Evolutionary conservation across 2,888 invertebrate genomes (phyloP).

Genomic region (Ctena decussata): DNA sequence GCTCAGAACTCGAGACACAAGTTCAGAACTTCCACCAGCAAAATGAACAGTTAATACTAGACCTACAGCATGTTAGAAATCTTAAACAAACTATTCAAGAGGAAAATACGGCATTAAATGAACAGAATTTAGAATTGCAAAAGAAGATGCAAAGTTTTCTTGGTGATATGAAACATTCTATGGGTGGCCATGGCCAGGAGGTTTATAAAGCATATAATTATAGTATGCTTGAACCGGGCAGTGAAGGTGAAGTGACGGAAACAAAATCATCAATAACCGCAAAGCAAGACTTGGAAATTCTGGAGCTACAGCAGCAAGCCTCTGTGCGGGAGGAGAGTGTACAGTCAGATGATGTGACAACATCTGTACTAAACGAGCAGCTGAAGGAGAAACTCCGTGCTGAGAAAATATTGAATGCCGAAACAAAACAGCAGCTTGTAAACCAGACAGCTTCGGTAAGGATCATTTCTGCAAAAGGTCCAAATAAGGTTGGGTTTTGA

Average conservation of each 20-base stretch:
- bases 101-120: constrained; percentile 72
- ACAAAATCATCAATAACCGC: constrained; percentile 45
- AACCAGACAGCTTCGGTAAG: constrained; percentile 47
- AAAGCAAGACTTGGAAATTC: constrained; percentile 56
- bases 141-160: constrained; percentile 67
- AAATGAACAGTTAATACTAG: constrained; percentile 76
- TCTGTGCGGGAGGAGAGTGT: background rate
- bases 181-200: constrained; percentile 21
- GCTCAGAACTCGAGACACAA: constrained; percentile 53
- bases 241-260: constrained; percentile 31
- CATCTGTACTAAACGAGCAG: constrained; percentile 41
- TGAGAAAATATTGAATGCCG: constrained; percentile 26
- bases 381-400: constrained; percentile 53
- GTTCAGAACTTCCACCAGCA: constrained; percentile 65
- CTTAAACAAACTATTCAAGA: constrained; percentile 74
- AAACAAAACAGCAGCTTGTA: constrained; percentile 50
- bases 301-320: constrained; percentile 41
- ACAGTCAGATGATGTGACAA: constrained; percentile 8
- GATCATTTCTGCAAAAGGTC: too few species aligned
- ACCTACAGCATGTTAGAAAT: constrained; percentile 70
- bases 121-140: constrained; percentile 73
- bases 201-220: constrained; percentile 43
- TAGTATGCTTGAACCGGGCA: constrained; percentile 2
- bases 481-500: too few species aligned
- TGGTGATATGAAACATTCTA: constrained; percentile 62